phyloP scores from a whole-genome alignment of 2,113 vertebrate species.

The Ivindomyrus marchei region DNA sequence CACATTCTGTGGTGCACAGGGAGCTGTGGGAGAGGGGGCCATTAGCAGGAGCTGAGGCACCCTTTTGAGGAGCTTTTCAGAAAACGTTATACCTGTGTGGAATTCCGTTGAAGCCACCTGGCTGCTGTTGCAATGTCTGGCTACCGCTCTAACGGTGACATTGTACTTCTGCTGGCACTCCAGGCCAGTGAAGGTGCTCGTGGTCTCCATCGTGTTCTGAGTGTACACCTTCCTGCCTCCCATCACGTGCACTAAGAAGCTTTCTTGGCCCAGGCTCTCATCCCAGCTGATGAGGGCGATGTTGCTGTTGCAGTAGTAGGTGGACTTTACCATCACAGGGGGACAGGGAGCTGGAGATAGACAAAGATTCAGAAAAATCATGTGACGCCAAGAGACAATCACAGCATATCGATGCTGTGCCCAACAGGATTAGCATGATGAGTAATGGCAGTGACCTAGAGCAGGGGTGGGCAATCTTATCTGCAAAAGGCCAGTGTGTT shows the following conservation, averaged over 20 bases:
- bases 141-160: slow-evolving; percentile 45
- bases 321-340: slow-evolving; percentile 40
- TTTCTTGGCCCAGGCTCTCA: slow-evolving; percentile 45
- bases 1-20: slow-evolving; percentile 58
- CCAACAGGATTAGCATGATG: background rate
- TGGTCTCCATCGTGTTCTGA: slow-evolving; percentile 39
- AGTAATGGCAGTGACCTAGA: background rate
- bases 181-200: slow-evolving; percentile 43
- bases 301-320: slow-evolving; percentile 47
- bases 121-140: slow-evolving; percentile 56
- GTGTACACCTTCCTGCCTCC: slow-evolving; percentile 29
- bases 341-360: slow-evolving; percentile 52
- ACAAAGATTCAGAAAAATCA: background rate
- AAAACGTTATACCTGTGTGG: slow-evolving; percentile 47
- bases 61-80: background rate
- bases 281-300: slow-evolving; percentile 53
- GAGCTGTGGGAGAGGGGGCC: slow-evolving; percentile 46
- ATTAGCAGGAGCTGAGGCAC: background rate
- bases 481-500: background rate
- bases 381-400: background rate
- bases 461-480: background rate
- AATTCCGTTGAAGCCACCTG: slow-evolving; percentile 35
- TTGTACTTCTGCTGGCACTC: slow-evolving; percentile 51
- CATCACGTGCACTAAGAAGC: slow-evolving; percentile 31
- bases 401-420: background rate